Conservation (phyloP, 2,888 invertebrate species). For the Drosophila sordidula region DNA sequence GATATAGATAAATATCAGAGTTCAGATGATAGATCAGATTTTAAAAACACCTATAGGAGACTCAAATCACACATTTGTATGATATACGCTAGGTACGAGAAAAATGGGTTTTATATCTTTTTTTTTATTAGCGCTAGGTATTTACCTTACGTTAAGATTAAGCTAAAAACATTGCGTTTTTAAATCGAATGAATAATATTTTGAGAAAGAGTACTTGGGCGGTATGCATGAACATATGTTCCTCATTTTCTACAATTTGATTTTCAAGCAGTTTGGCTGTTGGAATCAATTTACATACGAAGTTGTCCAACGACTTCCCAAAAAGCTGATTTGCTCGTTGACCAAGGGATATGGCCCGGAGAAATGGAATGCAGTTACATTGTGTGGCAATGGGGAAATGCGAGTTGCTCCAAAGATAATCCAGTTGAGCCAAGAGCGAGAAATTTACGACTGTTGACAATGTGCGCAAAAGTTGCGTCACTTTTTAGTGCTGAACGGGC, state of each 20-base stretch:
- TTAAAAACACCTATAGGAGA: too few relatives aligned
- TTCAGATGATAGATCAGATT: too few relatives aligned
- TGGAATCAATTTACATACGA: conserved; percentile 19
- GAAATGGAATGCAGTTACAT: conserved; percentile 18
- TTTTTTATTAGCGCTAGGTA: too few relatives aligned
- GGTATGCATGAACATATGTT: background rate
- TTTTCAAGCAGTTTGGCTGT: too few relatives aligned
- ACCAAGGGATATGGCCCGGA: background rate
- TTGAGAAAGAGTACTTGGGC: background rate
- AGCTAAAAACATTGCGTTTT: background rate
- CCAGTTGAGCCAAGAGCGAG: conserved; percentile 42
- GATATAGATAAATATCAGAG: too few relatives aligned
- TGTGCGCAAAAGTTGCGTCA: conserved; percentile 74
- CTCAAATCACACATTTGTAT: too few relatives aligned
- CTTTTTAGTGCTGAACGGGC: conserved; percentile 54
- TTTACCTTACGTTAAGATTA: too few relatives aligned
- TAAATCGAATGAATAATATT: background rate
- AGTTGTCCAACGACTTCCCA: conserved; percentile 2
- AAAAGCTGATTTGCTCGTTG: background rate
- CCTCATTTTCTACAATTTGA: background rate
- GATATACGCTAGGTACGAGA: too few relatives aligned
- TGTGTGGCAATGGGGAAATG: conserved; percentile 20
- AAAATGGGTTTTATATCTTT: too few relatives aligned
- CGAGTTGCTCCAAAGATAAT: conserved; percentile 54
- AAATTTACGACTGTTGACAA: conserved; percentile 76